Conservation (phyloP, 2,888 invertebrate genomes). For the Leucophenga maculata region DNA sequence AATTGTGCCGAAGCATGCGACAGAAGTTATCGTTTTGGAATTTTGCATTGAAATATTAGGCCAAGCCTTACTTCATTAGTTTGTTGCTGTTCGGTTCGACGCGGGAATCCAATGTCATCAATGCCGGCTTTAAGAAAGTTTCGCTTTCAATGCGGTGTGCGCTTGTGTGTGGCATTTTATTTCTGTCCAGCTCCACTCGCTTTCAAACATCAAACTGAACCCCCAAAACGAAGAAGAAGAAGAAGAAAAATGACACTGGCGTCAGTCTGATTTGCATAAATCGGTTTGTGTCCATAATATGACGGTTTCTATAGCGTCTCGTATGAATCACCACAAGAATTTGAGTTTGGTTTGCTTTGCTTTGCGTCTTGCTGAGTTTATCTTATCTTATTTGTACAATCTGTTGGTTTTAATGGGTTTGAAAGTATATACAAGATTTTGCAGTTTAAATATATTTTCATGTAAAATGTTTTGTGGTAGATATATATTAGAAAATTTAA, state of each 20-base stretch:
- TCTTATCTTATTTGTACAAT: too few relatives aligned
- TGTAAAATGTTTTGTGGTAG: too few relatives aligned
- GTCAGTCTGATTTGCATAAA: conserved; percentile 22
- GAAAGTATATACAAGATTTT: too few relatives aligned
- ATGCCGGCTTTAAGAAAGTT: too few relatives aligned
- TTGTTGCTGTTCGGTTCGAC: too few relatives aligned
- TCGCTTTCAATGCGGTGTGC: neutral
- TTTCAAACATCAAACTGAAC: conserved; percentile 2
- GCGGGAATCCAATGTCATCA: too few relatives aligned
- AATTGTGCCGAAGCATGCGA: neutral
- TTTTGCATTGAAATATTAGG: conserved; percentile 21
- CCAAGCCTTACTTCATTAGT: conserved; percentile 23
- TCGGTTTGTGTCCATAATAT: conserved; percentile 4
- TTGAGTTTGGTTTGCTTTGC: too few relatives aligned
- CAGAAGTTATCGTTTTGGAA: neutral
- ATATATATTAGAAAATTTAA: too few relatives aligned
- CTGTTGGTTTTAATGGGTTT: too few relatives aligned
- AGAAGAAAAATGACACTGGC: neutral
- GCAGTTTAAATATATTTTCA: too few relatives aligned
- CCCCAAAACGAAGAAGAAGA: neutral
- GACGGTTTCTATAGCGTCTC: neutral
- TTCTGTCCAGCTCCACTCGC: neutral
- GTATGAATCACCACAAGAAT: too few relatives aligned
- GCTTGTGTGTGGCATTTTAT: neutral
- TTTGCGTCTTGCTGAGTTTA: too few relatives aligned